phyloP scores from a whole-genome alignment of 2,113 vertebrate genomes.

The Rhinoptilus africanus region DNA sequence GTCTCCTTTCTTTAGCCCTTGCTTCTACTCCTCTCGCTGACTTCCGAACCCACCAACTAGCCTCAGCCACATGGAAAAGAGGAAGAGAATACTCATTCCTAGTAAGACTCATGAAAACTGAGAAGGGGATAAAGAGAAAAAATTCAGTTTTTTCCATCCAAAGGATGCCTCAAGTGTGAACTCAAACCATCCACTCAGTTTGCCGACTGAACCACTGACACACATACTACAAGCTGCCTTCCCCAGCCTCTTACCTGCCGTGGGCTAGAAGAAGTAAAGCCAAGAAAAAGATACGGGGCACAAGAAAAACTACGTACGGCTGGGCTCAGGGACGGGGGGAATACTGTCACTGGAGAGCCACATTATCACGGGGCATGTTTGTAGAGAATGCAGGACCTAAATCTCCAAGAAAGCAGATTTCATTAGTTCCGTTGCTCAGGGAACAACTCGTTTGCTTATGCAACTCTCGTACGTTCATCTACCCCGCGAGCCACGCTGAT shows the following conservation, averaged over 20 bases:
- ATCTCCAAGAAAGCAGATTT: background rate
- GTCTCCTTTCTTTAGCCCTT: background rate
- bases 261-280: background rate
- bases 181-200: background rate
- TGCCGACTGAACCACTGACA: background rate
- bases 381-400: background rate
- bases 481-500: background rate
- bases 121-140: background rate
- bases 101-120: background rate
- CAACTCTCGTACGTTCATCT: background rate
- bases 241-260: background rate
- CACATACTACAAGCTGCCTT: accelerated
- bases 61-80: background rate
- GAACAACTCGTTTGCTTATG: constrained; percentile 33
- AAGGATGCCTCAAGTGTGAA: background rate
- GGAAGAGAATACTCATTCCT: background rate
- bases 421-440: background rate
- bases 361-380: accelerated
- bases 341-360: background rate
- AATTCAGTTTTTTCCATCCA: background rate
- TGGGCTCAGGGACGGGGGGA: background rate
- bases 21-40: background rate
- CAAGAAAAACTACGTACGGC: accelerated
- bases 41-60: background rate
- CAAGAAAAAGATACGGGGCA: accelerated